phyloP scores from a whole-genome alignment of 2,888 invertebrate genomes.

The Acleris sparsana region DNA sequence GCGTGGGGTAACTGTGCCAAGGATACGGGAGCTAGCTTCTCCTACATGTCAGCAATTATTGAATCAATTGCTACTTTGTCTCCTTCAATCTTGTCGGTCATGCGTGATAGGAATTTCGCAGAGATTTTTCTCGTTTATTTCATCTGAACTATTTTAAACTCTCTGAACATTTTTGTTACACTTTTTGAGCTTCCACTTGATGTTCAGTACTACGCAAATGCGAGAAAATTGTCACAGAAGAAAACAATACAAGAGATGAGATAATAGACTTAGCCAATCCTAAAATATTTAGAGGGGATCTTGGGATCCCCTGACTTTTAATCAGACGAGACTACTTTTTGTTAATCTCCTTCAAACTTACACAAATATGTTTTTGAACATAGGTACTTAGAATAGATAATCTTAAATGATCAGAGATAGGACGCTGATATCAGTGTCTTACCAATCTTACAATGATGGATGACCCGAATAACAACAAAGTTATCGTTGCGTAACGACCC shows the following conservation, averaged over 20 bases:
- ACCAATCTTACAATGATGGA: conserved; percentile 33
- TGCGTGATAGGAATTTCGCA: background rate
- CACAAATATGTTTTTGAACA: conserved; percentile 1
- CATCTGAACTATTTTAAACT: too few species aligned
- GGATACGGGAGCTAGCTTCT: conserved; percentile 59
- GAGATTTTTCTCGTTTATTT: background rate
- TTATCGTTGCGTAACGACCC: conserved; percentile 23
- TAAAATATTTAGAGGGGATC: too few species aligned
- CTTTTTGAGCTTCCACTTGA: too few species aligned
- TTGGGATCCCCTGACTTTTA: too few species aligned
- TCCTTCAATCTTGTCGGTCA: background rate
- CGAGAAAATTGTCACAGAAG: too few species aligned
- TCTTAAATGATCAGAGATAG: conserved; percentile 21
- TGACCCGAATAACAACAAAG: conserved; percentile 26
- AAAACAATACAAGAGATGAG: too few species aligned
- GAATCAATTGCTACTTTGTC: conserved; percentile 7
- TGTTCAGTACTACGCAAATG: too few species aligned
- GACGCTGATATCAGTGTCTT: conserved; percentile 17
- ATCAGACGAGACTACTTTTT: too few species aligned
- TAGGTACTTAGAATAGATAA: conserved; percentile 14
- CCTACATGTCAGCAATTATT: conserved; percentile 40
- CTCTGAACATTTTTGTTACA: too few species aligned
- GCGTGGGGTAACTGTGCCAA: conserved; percentile 70
- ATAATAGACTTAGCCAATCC: too few species aligned
- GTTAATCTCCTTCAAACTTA: background rate